These are phyloP conservation scores for Rhodeus uyekii DNA, from an alignment of 2,797 vertebrate genomes.

Conservation along the genomic window DNA sequence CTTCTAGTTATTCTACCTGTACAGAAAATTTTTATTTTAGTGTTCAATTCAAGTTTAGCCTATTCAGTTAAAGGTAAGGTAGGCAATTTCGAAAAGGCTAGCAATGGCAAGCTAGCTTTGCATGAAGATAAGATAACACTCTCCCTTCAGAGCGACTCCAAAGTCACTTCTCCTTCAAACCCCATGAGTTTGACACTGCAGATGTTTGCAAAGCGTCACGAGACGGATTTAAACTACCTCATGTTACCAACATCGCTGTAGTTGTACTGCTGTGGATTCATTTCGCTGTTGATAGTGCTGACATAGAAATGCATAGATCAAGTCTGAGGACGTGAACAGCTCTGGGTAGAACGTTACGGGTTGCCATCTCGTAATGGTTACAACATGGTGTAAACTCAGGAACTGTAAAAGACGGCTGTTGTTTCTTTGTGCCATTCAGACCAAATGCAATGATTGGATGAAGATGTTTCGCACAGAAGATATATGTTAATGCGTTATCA, in stretches of 20 bases:
- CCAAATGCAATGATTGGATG: too few species aligned
- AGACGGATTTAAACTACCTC: too few species aligned
- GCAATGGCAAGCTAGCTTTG: too few species aligned
- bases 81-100: too few species aligned
- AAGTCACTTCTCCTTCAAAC: too few species aligned
- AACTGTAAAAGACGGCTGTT: background rate
- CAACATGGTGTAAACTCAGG: background rate
- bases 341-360: background rate
- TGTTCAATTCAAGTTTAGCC: background rate
- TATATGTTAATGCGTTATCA: background rate
- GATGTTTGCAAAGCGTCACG: too few species aligned
- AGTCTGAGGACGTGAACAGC: background rate
- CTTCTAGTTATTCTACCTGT: background rate
- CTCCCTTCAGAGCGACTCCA: too few species aligned
- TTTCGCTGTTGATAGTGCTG: background rate
- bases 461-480: too few species aligned
- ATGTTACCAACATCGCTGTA: too few species aligned
- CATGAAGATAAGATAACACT: too few species aligned
- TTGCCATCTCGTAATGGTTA: background rate
- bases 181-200: too few species aligned
- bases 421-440: too few species aligned
- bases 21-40: background rate
- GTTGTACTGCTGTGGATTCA: background rate
- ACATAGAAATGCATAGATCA: background rate
- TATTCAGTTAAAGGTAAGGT: background rate